Percentiles rank a stretch among this genome's conserved stretches.
phyloP scores from a whole-genome alignment of 2,113 vertebrate genomes.

The Steatornis caripensis region DNA sequence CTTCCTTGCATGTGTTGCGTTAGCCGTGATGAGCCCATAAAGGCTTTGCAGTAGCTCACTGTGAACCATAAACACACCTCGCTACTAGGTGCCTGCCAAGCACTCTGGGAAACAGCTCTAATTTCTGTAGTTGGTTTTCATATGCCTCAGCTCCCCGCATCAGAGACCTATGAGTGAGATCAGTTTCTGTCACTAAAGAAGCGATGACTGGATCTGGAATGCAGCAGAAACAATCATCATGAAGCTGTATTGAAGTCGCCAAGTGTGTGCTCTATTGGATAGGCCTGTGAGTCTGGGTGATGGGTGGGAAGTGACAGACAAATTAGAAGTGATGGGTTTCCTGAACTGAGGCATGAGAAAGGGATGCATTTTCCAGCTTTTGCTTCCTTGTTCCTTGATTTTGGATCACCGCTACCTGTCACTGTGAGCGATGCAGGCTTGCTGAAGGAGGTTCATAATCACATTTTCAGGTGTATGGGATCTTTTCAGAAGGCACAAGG shows the following conservation, averaged over 20 bases:
- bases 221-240: neutral
- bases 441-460: neutral
- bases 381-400: neutral
- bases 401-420: neutral
- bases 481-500: neutral
- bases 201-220: neutral
- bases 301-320: neutral
- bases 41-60: neutral
- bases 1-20: neutral
- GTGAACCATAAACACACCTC: neutral
- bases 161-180: neutral
- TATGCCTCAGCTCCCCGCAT: neutral
- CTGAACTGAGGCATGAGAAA: neutral
- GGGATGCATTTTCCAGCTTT: neutral
- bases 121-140: neutral
- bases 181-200: neutral
- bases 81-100: neutral
- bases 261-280: neutral
- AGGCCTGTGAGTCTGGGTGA: neutral
- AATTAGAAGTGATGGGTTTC: neutral
- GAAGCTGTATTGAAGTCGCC: neutral
- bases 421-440: neutral
- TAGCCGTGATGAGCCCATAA: neutral
- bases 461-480: neutral
- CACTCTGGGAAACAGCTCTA: neutral